phyloP scores from a whole-genome alignment of 2,113 vertebrate species.

The Dendrocopos noguchii region DNA sequence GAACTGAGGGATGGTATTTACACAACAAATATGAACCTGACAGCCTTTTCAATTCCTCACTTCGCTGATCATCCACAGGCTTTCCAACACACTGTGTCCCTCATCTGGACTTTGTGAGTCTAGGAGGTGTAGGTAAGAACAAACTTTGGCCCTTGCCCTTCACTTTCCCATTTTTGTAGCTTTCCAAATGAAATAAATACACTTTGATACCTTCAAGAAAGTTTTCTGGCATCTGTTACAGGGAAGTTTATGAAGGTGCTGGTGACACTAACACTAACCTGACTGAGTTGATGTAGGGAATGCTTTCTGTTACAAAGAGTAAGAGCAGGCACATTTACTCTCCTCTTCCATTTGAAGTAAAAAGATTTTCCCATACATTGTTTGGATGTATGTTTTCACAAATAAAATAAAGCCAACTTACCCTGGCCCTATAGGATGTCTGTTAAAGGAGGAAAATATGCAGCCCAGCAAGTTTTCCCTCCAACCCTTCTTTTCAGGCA shows the following conservation, averaged over 20 bases:
- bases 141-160: background rate
- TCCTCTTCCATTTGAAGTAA: slow-evolving; percentile 7
- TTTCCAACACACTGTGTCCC: background rate
- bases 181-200: background rate
- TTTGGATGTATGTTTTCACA: slow-evolving; percentile 21
- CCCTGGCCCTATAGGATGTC: slow-evolving; percentile 13
- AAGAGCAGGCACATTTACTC: background rate
- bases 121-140: background rate
- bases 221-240: background rate
- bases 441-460: slow-evolving; percentile 71
- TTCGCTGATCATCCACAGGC: background rate
- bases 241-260: background rate
- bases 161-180: background rate
- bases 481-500: slow-evolving; percentile 63
- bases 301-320: background rate
- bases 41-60: background rate
- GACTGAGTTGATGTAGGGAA: background rate
- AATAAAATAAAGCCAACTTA: slow-evolving; percentile 52
- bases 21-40: background rate
- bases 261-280: background rate
- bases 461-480: slow-evolving; percentile 66
- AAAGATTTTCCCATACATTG: slow-evolving; percentile 11
- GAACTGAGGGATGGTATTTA: background rate
- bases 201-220: background rate
- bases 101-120: background rate